phyloP scores from a whole-genome alignment of 2,113 vertebrate genomes.

The Nannospalax galili region DNA sequence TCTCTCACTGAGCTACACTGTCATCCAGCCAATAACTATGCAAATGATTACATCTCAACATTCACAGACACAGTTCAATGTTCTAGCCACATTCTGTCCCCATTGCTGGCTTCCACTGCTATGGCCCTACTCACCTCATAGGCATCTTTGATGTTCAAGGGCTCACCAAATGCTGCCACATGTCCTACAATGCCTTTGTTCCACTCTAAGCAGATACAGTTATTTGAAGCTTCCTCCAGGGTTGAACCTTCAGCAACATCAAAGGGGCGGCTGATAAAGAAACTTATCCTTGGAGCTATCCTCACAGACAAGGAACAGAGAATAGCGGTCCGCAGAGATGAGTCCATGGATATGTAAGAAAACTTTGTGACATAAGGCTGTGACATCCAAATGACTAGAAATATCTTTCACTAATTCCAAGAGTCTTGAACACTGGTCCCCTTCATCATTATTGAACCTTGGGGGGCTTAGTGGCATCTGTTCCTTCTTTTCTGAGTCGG shows the following conservation, averaged over 20 bases:
- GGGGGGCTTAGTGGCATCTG: constrained; percentile 89
- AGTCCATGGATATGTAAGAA: constrained; percentile 98
- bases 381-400: constrained; percentile 97
- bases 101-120: neutral
- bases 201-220: constrained; percentile 96
- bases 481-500: constrained; percentile 90
- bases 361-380: constrained; percentile 97
- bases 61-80: accelerated
- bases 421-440: constrained; percentile 92
- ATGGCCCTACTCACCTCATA: constrained; percentile 90
- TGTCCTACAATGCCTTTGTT: constrained; percentile 99
- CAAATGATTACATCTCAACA: neutral
- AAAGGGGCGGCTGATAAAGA: constrained; percentile 94
- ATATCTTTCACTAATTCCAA: constrained; percentile 98
- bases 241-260: constrained; percentile 98
- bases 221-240: constrained; percentile 95
- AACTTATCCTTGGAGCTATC: constrained; percentile 98
- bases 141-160: constrained; percentile 96
- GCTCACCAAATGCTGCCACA: constrained; percentile 94
- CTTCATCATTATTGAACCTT: constrained; percentile 84
- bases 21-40: neutral
- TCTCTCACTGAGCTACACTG: neutral
- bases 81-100: neutral
- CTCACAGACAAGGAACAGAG: constrained; percentile 96
- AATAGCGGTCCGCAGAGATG: constrained; percentile 96